Base-by-base conservation (phyloP, 2,113 vertebrate genomes). In the Sterna hirundo region DNA sequence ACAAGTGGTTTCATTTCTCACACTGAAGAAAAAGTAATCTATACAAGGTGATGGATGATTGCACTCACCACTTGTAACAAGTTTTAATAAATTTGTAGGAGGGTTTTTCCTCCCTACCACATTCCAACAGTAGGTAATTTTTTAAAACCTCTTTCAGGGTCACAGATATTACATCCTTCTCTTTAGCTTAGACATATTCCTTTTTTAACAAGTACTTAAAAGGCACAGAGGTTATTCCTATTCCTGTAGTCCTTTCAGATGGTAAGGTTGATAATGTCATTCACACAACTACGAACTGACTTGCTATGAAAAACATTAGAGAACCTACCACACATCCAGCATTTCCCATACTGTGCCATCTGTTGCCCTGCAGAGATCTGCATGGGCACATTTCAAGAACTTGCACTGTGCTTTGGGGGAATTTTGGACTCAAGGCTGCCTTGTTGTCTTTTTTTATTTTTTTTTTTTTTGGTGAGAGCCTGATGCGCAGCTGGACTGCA, bases 1-100 rank as follows among this genome's bases (percentile, higher is more conserved):
- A 90, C 51, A 40, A 83, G 71, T 40, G 71, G 21, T 86, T 96
- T 95, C 46, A 94, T 90, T 95, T 83, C 76, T 94, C 47, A 54
- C 51, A 8, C 55, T 78, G 52, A 76, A 90, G 84, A 79, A 96
- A 84, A 69, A 66, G 55, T 47, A 83, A 88, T 95, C 79, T 64
- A 7, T 71, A 70, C n/a, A 47, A 77, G 79, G 66, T 91, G 92
- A 94, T 91, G 90, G 94, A 92, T 90, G 94, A 83, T 30, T 36
- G 60, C 42, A 27, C 64, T 92, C 60, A 83, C n/a, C 38, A 27
- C 80, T 95, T 81, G 55, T 68, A 92, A 83, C 75, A 90, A 65
- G 36, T 81, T 83, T 90, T 92, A 86, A 86, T 83, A 74, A 93
- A 94, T 94, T 5, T 29, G 61, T 52, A 66, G 93, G 72, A 84